A percentile compares a stretch with the other conserved stretches of the same genome.
phyloP scores from a whole-genome alignment of 2,797 vertebrate genomes.

The Betta splendens region DNA sequence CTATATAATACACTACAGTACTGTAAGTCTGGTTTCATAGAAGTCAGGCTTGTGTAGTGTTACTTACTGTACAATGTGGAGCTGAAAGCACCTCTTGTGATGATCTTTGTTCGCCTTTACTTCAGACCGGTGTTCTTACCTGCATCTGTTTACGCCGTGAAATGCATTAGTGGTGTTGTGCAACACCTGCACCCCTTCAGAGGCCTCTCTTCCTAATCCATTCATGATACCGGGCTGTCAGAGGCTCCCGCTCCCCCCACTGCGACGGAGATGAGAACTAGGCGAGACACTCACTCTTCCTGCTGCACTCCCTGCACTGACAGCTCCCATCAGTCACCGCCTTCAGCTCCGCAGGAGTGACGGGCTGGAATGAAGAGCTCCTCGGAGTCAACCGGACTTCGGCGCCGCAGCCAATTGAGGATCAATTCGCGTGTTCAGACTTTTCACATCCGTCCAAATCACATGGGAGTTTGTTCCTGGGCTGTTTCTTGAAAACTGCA shows the following conservation, averaged over 20 bases:
- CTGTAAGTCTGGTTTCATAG: conserved; percentile 13
- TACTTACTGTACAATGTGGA: not conserved
- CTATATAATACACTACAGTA: not conserved
- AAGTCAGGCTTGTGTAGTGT: conserved; percentile 16
- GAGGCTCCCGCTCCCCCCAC: not conserved
- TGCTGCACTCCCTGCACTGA: conserved; percentile 26
- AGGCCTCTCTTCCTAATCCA: conserved; percentile 8
- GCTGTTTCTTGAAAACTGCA: conserved; percentile 20
- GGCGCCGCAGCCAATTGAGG: conserved; percentile 31
- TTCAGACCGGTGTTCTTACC: no score
- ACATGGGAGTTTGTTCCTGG: conserved; percentile 7
- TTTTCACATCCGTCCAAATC: conserved; percentile 48
- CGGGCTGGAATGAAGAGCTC: conserved; percentile 36
- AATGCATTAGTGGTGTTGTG: not conserved
- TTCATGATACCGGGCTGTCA: conserved; percentile 31
- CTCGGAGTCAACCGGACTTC: conserved; percentile 44
- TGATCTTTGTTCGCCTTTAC: no score
- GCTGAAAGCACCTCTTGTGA: no score
- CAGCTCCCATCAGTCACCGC: conserved; percentile 52
- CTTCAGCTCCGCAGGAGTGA: conserved; percentile 34
- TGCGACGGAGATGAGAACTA: conserved; percentile 41
- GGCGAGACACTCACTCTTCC: conserved; percentile 35
- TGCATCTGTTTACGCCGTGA: no score
- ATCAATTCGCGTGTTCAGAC: conserved; percentile 46
- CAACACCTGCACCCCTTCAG: conserved; percentile 15